Percentiles rank a stretch among this genome's conserved stretches.
phyloP scores from a whole-genome alignment of 30 jellyfish, hydroid and myxozoan species.

The Aurelia sp. region DNA sequence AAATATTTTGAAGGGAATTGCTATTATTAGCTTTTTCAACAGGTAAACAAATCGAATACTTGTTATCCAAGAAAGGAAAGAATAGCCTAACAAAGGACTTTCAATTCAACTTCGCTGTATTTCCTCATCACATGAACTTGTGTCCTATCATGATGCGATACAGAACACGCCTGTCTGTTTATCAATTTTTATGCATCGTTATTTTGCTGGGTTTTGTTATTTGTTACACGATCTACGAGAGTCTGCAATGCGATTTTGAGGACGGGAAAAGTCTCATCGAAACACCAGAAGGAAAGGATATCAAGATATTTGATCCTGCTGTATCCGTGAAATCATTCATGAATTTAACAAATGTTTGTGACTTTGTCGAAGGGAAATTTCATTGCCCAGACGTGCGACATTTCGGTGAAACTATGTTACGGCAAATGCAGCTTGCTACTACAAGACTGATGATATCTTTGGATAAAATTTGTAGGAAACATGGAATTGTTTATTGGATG shows the following conservation, averaged over 20 bases:
- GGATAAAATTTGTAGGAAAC: slow-evolving; percentile 79
- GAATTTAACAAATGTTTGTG: slow-evolving; percentile 31
- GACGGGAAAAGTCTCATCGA: slow-evolving; percentile 7
- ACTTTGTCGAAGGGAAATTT: slow-evolving; percentile 18
- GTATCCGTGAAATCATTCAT: slow-evolving; percentile 8
- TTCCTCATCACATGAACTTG: no score
- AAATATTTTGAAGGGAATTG: no score
- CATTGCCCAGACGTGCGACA: slow-evolving; percentile 87
- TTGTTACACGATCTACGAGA: slow-evolving; percentile 2
- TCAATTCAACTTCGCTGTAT: no score
- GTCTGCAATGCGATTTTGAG: slow-evolving; percentile 30
- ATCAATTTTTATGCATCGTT: no score
- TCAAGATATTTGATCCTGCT: slow-evolving; percentile 27
- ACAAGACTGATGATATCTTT: slow-evolving; percentile 66
- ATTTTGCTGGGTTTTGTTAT: neutral
- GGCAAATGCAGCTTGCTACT: slow-evolving; percentile 85
- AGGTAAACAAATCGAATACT: no score
- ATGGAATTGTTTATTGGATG: slow-evolving; percentile 81
- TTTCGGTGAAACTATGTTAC: slow-evolving; percentile 80
- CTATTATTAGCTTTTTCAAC: no score
- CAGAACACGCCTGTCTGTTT: no score
- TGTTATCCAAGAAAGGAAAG: no score
- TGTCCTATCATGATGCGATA: no score
- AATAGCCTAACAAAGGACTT: no score
- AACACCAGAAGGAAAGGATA: slow-evolving; percentile 10